Evolutionary conservation across 1,140 invertebrate genomes (phyloP).

Genomic region (Musca vetustissima): DNA sequence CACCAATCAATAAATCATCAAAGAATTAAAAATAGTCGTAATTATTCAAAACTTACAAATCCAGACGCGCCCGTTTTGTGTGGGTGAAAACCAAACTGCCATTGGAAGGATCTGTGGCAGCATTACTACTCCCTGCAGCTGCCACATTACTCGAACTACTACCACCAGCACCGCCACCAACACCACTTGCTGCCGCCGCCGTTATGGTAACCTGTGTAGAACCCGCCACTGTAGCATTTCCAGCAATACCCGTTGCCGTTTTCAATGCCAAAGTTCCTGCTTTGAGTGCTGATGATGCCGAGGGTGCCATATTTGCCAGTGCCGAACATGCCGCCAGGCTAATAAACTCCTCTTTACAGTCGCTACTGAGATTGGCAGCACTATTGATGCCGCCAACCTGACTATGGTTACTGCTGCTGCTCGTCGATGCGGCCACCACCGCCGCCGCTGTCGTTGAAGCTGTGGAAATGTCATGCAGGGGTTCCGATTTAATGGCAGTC

Average conservation of each 20-base stretch:
- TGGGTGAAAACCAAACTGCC: constrained; percentile 43
- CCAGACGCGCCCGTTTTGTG: constrained; percentile 45
- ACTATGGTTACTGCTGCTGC: background rate
- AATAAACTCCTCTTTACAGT: constrained; percentile 4
- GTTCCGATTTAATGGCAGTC: constrained; percentile 51
- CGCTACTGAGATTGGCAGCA: background rate
- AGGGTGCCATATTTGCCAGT: background rate
- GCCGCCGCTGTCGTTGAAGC: constrained; percentile 25
- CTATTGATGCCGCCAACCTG: too few relatives aligned
- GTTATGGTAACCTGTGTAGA: background rate
- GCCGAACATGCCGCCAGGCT: constrained; percentile 1
- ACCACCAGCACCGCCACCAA: constrained; percentile 2
- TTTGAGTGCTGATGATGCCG: too few relatives aligned
- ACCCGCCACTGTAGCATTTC: constrained; percentile 10
- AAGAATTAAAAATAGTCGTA: background rate
- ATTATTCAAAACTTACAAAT: constrained; percentile 39
- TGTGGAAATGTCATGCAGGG: constrained; percentile 44
- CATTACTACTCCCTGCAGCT: constrained; percentile 14
- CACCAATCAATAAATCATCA: background rate
- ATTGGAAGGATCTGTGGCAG: constrained; percentile 30
- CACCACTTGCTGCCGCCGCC: background rate
- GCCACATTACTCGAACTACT: constrained; percentile 15
- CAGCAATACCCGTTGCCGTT: too few relatives aligned
- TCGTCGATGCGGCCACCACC: too few relatives aligned
- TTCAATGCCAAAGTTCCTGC: too few relatives aligned